phyloP scores from a whole-genome alignment of 2,797 vertebrate species.

The Pseudochaenichthys georgianus region DNA sequence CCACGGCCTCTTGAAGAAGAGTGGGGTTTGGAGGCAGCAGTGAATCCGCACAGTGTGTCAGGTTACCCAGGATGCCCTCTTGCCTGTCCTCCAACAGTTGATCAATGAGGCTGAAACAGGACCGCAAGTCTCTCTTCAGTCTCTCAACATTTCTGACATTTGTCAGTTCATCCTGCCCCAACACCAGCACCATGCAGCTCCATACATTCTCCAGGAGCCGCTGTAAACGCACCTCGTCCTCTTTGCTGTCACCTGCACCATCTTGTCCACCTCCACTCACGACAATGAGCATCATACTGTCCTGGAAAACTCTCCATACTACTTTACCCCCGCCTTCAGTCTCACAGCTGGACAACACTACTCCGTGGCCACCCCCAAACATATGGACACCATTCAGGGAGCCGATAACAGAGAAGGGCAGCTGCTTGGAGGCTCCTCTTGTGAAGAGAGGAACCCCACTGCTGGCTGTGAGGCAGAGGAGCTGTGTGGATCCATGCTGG shows the following conservation, averaged over 20 bases:
- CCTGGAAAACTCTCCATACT: constrained; percentile 91
- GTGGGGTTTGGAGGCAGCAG: constrained; percentile 81
- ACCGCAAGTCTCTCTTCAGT: constrained; percentile 91
- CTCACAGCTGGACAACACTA: constrained; percentile 83
- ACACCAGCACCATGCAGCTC: constrained; percentile 92
- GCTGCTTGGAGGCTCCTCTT: constrained; percentile 84
- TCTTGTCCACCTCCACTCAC: constrained; percentile 81
- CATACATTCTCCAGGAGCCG: constrained; percentile 91
- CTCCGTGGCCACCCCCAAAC: constrained; percentile 92
- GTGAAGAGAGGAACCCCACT: constrained; percentile 93
- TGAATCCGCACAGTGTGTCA: constrained; percentile 91
- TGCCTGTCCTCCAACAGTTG: constrained; percentile 86
- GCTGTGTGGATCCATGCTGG: constrained; percentile 84
- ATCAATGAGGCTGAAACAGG: constrained; percentile 91
- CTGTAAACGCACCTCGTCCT: constrained; percentile 83
- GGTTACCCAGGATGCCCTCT: constrained; percentile 85
- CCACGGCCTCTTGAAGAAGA: constrained; percentile 86
- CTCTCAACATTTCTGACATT: constrained; percentile 90
- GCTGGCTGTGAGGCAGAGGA: constrained; percentile 91
- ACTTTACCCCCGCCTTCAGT: constrained; percentile 87
- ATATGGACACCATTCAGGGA: constrained; percentile 95
- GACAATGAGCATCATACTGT: constrained; percentile 92
- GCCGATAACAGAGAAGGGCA: constrained; percentile 93
- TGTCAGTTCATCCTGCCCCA: constrained; percentile 90
- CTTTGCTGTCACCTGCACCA: constrained; percentile 71